Base-by-base conservation (phyloP, 2,797 vertebrate genomes). In the Catostomus latipinnis region DNA sequence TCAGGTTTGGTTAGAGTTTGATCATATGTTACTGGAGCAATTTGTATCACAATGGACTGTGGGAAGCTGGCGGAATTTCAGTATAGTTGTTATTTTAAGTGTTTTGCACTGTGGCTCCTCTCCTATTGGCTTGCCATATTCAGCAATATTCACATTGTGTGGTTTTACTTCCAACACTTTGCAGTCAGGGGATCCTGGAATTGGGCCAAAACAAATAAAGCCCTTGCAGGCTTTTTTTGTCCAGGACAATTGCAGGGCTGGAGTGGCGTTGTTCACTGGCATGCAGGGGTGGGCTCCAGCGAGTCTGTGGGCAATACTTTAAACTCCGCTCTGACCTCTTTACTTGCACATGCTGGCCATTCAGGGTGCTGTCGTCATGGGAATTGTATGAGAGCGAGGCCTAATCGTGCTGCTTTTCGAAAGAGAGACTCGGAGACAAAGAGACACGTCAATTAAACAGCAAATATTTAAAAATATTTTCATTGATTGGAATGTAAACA, bases 191-290 rank as follows among this genome's bases (percentile, higher is more conserved):
- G 88, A 62, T 93, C 84, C 83, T 90, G 91, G 89, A 89, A 74
- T 71, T 65, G 66, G 66, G 88, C 91, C 91, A 92, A 89, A 88
- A 80, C 91, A 92, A 92, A 93, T 91, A 92, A 91, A 92, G 86
- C 85, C 84, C 87, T 85, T 56, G 80, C 87, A 89, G 90, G 74
- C 82, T 82, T 88, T 82, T 88, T 93, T 93, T 92, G 90, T 78
- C 45, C 88, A 84, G 82, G 88, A 90, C 87, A 88, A 90, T 93
- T 91, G 91, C 5, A 4, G 84, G 84, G 85, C 87, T 90, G 77
- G 88, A 91, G 90, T 89, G 87, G 87, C 86, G 89, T 88, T 89
- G 91, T 90, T 89, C 88, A 89, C 90, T 90, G 91, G 90, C 89
- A 90, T 92, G 92, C 90, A 89, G 13, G 83, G 72, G 83, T 71